phyloP scores from a whole-genome alignment of 37 sponge, comb jelly and placozoan species.

The Oscarella lobularis region DNA sequence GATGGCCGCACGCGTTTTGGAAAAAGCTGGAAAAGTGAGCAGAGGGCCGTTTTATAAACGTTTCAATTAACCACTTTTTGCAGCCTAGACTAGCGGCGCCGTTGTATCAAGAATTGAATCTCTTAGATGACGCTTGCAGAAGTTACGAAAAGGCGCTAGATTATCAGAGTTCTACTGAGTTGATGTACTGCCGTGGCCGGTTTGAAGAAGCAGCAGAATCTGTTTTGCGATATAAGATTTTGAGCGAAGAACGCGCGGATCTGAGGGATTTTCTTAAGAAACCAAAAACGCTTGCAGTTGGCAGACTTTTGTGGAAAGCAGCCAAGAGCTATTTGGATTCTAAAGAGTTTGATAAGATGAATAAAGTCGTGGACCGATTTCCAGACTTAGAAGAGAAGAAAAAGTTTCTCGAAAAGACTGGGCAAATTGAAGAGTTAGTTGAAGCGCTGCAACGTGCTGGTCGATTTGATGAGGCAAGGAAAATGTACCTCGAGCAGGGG shows the following conservation, averaged over 20 bases:
- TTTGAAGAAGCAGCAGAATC: conserved; percentile 16
- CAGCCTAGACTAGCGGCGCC: conserved; percentile 26
- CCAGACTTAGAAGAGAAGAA: not conserved
- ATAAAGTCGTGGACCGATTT: not conserved
- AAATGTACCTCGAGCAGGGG: too few relatives aligned
- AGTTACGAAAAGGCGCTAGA: conserved; percentile 13
- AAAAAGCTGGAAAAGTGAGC: conserved; percentile 25
- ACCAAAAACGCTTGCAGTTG: not conserved
- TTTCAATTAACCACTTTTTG: not conserved
- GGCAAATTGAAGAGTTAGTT: not conserved
- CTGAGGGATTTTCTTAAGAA: not conserved
- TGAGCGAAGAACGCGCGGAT: conserved; percentile 1
- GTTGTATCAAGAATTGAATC: conserved; percentile 20
- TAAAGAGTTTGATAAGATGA: not conserved
- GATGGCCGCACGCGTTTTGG: conserved; percentile 44
- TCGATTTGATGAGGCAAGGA: not conserved
- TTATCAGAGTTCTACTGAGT: conserved; percentile 11
- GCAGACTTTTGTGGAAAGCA: not conserved
- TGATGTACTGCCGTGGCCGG: not conserved
- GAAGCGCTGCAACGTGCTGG: not conserved
- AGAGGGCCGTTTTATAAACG: not conserved
- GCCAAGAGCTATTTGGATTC: not conserved
- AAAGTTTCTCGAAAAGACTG: not conserved
- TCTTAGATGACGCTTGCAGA: conserved; percentile 18
- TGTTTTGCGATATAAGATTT: conserved; percentile 10